These are phyloP conservation scores for Atrichornis clamosus DNA, from an alignment of 2,113 vertebrate genomes.

Conservation along the genomic window DNA sequence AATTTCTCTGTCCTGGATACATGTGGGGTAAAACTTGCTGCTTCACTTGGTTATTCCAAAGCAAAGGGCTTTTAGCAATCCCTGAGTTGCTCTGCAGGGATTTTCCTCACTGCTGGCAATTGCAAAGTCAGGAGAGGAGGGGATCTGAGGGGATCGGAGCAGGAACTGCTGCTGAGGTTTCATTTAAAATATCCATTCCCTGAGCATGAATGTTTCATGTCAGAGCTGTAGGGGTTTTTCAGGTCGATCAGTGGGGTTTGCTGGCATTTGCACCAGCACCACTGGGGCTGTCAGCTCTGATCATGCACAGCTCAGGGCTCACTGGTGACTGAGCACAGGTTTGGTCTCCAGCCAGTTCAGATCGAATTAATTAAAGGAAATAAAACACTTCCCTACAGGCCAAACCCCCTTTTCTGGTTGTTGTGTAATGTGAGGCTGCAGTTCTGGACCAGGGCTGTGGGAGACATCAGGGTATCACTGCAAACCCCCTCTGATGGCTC, in stretches of 20 bases:
- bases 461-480: not conserved
- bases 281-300: not conserved
- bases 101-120: not conserved
- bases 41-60: not conserved
- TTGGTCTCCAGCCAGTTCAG: not conserved
- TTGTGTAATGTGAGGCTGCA: not conserved
- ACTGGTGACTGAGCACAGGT: fast-evolving
- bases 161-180: not conserved
- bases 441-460: not conserved
- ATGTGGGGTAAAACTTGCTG: not conserved
- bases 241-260: not conserved
- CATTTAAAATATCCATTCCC: not conserved
- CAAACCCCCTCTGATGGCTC: not conserved
- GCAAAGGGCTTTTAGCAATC: not conserved
- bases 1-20: not conserved
- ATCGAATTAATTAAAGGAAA: not conserved
- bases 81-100: not conserved
- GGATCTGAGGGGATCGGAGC: not conserved
- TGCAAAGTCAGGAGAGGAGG: not conserved
- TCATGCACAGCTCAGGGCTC: not conserved
- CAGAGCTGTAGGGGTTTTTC: not conserved
- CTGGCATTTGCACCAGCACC: not conserved
- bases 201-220: not conserved
- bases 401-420: not conserved
- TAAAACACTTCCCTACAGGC: not conserved